Percentiles rank a stretch among this genome's conserved stretches.
These are phyloP conservation scores for Passer domesticus DNA, from an alignment of 2,113 vertebrate species.

Conservation along the genomic window DNA sequence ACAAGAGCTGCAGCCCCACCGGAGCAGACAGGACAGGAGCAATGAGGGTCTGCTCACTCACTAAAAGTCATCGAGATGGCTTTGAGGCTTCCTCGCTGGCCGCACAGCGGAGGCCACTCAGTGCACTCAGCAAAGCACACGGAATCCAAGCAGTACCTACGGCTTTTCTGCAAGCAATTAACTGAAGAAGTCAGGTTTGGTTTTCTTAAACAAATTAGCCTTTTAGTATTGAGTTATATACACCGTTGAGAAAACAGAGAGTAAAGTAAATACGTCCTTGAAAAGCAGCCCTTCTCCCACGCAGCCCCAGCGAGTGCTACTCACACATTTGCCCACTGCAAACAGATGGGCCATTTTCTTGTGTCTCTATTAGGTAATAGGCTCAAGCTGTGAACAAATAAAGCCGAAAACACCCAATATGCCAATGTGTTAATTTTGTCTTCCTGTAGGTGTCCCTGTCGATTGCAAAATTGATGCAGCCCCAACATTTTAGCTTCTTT, in stretches of 20 bases:
- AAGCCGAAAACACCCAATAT: conserved; percentile 71
- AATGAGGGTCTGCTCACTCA: background rate
- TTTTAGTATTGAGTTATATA: conserved; percentile 65
- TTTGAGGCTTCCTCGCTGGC: background rate
- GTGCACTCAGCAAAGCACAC: conserved; percentile 27
- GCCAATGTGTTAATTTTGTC: conserved; percentile 59
- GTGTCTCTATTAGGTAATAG: conserved; percentile 71
- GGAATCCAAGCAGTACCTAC: conserved; percentile 29
- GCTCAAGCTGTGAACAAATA: conserved; percentile 72
- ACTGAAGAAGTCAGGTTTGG: conserved; percentile 63
- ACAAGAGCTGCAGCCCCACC: background rate
- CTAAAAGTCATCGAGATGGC: background rate
- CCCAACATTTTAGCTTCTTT: background rate
- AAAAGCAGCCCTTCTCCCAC: conserved; percentile 62
- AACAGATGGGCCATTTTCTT: conserved; percentile 72
- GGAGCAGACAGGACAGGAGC: background rate
- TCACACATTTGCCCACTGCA: conserved; percentile 64
- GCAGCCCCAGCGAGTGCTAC: conserved; percentile 47
- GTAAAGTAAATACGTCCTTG: conserved; percentile 60
- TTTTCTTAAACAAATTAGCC: conserved; percentile 72
- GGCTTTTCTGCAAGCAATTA: conserved; percentile 63
- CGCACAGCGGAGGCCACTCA: background rate
- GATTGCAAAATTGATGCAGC: conserved; percentile 22
- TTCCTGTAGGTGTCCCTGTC: conserved; percentile 67
- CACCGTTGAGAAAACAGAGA: conserved; percentile 67